These are phyloP conservation scores for Nothobranchius furzeri DNA, from an alignment of 2,113 vertebrate genomes.

Conservation along the genomic window DNA sequence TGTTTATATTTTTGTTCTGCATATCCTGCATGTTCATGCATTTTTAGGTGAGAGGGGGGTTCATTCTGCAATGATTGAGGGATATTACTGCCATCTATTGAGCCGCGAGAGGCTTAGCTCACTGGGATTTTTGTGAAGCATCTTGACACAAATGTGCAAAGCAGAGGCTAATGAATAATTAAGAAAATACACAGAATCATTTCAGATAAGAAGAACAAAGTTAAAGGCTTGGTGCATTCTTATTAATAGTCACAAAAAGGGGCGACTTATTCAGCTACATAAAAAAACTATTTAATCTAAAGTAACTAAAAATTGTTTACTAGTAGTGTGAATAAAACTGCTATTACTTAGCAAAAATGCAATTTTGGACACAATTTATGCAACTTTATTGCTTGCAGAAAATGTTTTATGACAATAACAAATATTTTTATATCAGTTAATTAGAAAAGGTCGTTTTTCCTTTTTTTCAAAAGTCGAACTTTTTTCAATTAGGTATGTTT, in stretches of 20 bases:
- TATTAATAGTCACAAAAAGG: conserved; percentile 6
- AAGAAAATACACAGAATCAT: conserved; percentile 39
- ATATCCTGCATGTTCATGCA: conserved; percentile 24
- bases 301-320: not conserved
- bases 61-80: conserved; percentile 76
- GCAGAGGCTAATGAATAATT: conserved; percentile 57
- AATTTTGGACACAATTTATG: too few relatives aligned
- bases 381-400: too few relatives aligned
- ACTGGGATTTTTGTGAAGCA: conserved; percentile 53
- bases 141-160: conserved; percentile 55
- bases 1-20: conserved; percentile 1
- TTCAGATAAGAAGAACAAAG: conserved; percentile 14
- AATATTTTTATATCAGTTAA: too few relatives aligned
- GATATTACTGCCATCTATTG: conserved; percentile 86
- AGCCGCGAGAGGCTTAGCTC: conserved; percentile 74
- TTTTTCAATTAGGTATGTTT: not conserved
- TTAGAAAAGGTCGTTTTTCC: too few relatives aligned
- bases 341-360: too few relatives aligned
- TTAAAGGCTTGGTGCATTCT: conserved; percentile 16
- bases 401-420: too few relatives aligned
- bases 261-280: conserved; percentile 28
- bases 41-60: conserved; percentile 56
- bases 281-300: not conserved
- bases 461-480: too few relatives aligned
- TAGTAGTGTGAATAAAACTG: too few relatives aligned